Evolutionary conservation across 2,888 invertebrate genomes (phyloP), one percentile per base, ranked within the genome.

Genomic region (Anoncus sp.): DNA sequence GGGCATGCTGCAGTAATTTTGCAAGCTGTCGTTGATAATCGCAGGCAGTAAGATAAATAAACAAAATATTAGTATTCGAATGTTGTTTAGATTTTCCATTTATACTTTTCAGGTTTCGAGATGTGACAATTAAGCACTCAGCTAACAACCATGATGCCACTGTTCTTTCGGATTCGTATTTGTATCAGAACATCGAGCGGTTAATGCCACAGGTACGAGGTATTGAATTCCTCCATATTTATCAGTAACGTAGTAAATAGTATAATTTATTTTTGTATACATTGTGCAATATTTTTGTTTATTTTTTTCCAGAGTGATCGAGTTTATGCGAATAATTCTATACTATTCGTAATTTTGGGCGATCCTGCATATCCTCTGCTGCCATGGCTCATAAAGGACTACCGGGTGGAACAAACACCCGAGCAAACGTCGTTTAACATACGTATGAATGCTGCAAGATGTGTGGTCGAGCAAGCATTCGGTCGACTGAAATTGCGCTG

Each of bases 401-500:
- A 82, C 59, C 31, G 31, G 3, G 7, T 31, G 3, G 31, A 31
- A 7, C 31, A 31, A 31, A 31, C 31, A 31, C 71, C 70, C 5
- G 78, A 84, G 65, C 60, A 85, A 65, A 80, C 80, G 38, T 84
- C 82, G 6, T 84, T 86, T 27, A 86, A 85, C 62, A 81, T 75
- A n/a, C 77, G 83, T 55, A 43, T 85, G 20, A 75, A 80, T 73
- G 43, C 60, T 38, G 82, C 63, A 35, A 55, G 82, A 47, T 72
- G 83, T 9, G 73, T 57, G 22, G 83, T 85, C 0, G 85, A 87
- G 81, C 79, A 82, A 22, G 83, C 85, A 16, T 88, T 88, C 78
- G 85, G 83, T 20, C 76, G 84, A 59, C 69, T 87, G 12, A 87
- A 86, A 78, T 83, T 78, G 6, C 71, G 86, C 53, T 86, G 84